Conservation (phyloP, 2,113 vertebrate genomes). For the Bos javanicus region DNA sequence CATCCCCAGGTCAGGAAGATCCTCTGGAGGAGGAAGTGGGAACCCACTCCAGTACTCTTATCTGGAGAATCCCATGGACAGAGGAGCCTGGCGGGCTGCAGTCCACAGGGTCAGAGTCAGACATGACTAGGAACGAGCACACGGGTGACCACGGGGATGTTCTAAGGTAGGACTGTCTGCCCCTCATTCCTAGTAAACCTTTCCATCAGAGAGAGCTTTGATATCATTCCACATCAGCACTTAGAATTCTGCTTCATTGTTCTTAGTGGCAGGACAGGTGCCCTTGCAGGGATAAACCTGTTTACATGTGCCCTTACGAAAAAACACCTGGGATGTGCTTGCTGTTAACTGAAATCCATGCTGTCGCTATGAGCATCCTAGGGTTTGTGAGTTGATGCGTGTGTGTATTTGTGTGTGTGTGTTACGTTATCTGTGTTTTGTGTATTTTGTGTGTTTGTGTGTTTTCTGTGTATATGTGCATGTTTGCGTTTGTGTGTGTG, state of each 20-base stretch:
- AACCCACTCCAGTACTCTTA: background rate
- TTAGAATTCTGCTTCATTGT: background rate
- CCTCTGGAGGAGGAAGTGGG: background rate
- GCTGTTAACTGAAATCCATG: background rate
- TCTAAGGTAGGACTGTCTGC: background rate
- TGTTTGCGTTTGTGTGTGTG: background rate
- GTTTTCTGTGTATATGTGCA: background rate
- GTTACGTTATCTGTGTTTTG: background rate
- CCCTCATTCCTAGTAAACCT: background rate
- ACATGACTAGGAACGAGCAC: background rate
- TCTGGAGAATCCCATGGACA: background rate
- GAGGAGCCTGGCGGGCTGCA: background rate
- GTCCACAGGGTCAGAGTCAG: background rate
- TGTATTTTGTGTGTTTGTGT: background rate
- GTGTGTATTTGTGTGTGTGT: background rate
- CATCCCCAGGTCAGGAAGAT: background rate
- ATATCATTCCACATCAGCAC: rapidly evolving
- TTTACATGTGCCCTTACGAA: background rate
- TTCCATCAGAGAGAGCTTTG: background rate
- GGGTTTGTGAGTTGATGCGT: background rate
- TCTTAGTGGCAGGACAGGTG: rapidly evolving
- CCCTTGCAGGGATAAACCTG: too few species aligned
- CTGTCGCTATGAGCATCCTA: too few species aligned
- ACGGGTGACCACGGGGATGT: background rate
- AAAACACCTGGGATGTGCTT: background rate